Evolutionary conservation across 2,888 invertebrate species (phyloP).

Genomic region (Hanleya hanleyi): DNA sequence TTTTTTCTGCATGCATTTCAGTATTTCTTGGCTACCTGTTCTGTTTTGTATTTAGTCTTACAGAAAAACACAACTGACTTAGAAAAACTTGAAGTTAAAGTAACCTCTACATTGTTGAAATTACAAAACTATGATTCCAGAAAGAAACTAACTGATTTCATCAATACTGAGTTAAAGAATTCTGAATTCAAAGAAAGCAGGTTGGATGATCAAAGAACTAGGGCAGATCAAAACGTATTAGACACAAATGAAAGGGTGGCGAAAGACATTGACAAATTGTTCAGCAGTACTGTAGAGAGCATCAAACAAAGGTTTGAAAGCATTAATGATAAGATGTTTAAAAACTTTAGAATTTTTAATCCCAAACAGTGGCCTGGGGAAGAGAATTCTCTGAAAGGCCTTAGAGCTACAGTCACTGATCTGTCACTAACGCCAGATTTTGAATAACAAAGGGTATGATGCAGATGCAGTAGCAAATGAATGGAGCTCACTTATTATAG

Average conservation of each 20-base stretch:
- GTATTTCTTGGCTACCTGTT: not conserved
- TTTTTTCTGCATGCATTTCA: not conserved
- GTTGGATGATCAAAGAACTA: not conserved
- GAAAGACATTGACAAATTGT: not conserved
- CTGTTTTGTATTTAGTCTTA: not conserved
- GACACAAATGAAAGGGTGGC: no score
- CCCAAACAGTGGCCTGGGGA: not conserved
- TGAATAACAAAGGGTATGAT: not conserved
- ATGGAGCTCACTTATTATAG: not conserved
- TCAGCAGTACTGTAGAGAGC: not conserved
- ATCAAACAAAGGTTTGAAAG: not conserved
- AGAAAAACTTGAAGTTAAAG: not conserved
- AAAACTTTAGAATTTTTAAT: not conserved
- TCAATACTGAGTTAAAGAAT: not conserved
- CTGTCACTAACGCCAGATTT: not conserved
- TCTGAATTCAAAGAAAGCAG: not conserved
- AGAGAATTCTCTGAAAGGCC: no score
- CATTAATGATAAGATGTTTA: not conserved
- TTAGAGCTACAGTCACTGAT: not conserved
- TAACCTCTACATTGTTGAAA: not conserved
- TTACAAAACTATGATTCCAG: not conserved
- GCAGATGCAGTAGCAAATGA: not conserved
- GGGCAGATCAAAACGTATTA: no score
- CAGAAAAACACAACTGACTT: not conserved
- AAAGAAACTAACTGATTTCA: not conserved